Evolutionary conservation across 2,113 vertebrate species (phyloP).

Genomic region (Panthera leo): DNA sequence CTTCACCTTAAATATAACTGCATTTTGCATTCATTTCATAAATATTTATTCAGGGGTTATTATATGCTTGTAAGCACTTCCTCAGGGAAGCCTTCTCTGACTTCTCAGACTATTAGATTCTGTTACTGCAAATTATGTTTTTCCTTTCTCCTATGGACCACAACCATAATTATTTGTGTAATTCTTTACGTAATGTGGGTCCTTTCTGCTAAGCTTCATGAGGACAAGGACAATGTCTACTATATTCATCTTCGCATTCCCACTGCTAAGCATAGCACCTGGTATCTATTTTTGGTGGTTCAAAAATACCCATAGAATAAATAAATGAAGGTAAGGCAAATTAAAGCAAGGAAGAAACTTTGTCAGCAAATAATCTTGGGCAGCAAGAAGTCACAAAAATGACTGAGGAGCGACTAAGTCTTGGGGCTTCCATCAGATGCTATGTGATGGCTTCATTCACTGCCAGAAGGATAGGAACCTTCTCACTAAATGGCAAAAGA

Average conservation of each 20-base stretch:
- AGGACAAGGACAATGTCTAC: background rate
- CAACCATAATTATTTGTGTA: background rate
- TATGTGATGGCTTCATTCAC: background rate
- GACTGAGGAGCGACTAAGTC: background rate
- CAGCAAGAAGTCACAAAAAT: background rate
- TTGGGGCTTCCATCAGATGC: background rate
- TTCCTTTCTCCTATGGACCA: background rate
- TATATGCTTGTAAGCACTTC: background rate
- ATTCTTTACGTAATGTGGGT: conserved; percentile 1
- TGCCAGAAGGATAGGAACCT: background rate
- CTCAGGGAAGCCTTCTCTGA: background rate
- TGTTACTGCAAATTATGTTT: background rate
- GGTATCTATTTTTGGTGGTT: background rate
- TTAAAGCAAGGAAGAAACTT: background rate
- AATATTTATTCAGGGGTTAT: conserved; percentile 16
- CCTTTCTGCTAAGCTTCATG: background rate
- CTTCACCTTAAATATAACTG: conserved; percentile 7
- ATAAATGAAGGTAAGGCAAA: background rate
- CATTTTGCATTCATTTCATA: conserved; percentile 13
- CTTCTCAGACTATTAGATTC: background rate
- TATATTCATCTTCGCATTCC: background rate
- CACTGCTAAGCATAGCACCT: background rate
- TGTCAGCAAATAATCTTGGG: background rate
- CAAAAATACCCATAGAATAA: background rate
- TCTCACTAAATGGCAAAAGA: background rate